A percentile compares a stretch with the other conserved stretches of the same genome.
Conservation (phyloP, 2,113 vertebrate species). For the Crotalus viridis region DNA sequence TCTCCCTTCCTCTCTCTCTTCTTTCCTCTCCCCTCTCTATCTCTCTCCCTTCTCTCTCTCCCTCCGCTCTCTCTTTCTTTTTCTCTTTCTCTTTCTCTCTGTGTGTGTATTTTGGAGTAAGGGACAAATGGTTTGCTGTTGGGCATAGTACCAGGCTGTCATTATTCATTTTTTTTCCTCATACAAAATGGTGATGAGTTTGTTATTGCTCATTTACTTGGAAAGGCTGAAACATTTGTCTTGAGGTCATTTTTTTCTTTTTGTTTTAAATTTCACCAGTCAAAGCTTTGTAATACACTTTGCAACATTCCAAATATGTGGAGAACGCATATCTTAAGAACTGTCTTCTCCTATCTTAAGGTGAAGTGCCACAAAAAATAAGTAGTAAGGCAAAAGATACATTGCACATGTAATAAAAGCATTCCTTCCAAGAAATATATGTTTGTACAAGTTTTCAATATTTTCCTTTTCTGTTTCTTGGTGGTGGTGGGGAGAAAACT, state of each 20-base stretch:
- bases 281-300: background rate
- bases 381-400: too few species aligned
- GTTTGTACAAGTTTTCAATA: too few species aligned
- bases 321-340: background rate
- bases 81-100: too few species aligned
- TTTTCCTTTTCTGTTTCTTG: too few species aligned
- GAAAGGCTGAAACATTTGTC: background rate
- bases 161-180: background rate
- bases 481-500: too few species aligned
- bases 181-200: background rate
- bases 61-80: fast-evolving
- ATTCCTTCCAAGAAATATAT: too few species aligned
- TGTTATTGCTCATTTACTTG: background rate
- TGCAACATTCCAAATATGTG: background rate
- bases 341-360: background rate
- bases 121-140: background rate
- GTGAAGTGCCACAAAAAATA: background rate
- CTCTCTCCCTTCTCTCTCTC: too few species aligned
- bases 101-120: background rate
- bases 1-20: too few species aligned
- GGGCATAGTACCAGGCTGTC: background rate
- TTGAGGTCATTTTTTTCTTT: background rate
- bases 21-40: too few species aligned
- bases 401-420: too few species aligned
- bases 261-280: background rate